phyloP scores from a whole-genome alignment of 2,888 invertebrate genomes.

The Cephus nigrinus region DNA sequence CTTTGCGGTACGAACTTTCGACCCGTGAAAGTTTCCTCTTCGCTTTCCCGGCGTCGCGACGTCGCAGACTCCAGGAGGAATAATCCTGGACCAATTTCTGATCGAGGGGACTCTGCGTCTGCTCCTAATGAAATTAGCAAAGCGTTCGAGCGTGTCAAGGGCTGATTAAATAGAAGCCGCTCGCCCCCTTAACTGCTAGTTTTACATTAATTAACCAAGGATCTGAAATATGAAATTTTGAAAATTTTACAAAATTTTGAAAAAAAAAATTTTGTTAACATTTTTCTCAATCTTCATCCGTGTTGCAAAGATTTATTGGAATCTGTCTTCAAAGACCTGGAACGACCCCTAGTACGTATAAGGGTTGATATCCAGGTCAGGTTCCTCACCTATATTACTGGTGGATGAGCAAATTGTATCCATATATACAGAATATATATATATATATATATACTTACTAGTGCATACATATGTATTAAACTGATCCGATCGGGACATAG shows the following conservation, averaged over 20 bases:
- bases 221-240: too few relatives aligned
- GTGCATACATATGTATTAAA: neutral
- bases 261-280: neutral
- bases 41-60: slow-evolving; percentile 11
- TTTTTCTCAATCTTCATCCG: neutral
- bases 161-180: neutral
- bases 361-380: neutral
- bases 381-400: neutral
- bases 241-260: neutral
- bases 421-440: neutral
- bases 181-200: neutral
- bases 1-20: slow-evolving; percentile 1
- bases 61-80: slow-evolving; percentile 12
- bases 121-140: slow-evolving; percentile 24
- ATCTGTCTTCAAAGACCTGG: neutral
- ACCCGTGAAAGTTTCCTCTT: neutral
- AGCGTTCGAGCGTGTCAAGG: slow-evolving; percentile 19
- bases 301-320: neutral
- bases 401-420: neutral
- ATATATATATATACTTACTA: neutral
- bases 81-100: neutral
- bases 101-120: neutral
- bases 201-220: neutral
- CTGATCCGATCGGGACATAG: slow-evolving; percentile 4
- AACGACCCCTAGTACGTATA: neutral